A percentile compares a stretch with the other conserved stretches of the same genome.
Conservation (phyloP, 2,888 invertebrate genomes). For the Cryptus viduatorius region DNA sequence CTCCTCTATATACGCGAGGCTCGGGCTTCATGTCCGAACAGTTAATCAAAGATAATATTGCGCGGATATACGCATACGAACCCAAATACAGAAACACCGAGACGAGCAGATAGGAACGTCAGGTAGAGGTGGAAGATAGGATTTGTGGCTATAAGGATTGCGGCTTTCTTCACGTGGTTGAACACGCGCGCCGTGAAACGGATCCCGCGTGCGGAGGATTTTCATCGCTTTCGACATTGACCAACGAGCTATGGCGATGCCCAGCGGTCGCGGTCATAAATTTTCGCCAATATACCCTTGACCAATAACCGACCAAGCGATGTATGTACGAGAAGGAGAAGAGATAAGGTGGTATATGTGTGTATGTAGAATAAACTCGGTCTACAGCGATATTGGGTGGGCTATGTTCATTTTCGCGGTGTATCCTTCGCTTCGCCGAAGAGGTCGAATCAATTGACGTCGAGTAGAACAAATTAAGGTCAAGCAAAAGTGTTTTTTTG, state of each 20-base stretch:
- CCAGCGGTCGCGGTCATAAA: slow-evolving; percentile 64
- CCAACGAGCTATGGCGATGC: slow-evolving; percentile 63
- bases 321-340: not conserved
- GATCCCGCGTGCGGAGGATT: slow-evolving; percentile 33
- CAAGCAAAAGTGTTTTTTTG: not conserved
- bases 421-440: not conserved
- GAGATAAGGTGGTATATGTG: not conserved
- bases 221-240: slow-evolving; percentile 70
- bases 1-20: not conserved
- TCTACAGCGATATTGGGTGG: not conserved
- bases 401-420: not conserved
- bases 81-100: not conserved
- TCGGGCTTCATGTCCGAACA: not conserved
- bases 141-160: slow-evolving; percentile 51
- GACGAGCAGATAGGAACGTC: not conserved
- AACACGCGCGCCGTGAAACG: slow-evolving; percentile 23
- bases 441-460: slow-evolving; percentile 10
- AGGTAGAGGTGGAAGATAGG: slow-evolving; percentile 18
- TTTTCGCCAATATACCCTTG: slow-evolving; percentile 67
- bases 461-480: not conserved
- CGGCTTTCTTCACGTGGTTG: slow-evolving; percentile 57
- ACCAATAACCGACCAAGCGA: slow-evolving; percentile 65
- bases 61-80: not conserved
- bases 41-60: slow-evolving; percentile 32
- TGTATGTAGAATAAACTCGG: not conserved